Evolutionary conservation across 2,113 vertebrate species (phyloP).

Genomic region (Mus pahari): DNA sequence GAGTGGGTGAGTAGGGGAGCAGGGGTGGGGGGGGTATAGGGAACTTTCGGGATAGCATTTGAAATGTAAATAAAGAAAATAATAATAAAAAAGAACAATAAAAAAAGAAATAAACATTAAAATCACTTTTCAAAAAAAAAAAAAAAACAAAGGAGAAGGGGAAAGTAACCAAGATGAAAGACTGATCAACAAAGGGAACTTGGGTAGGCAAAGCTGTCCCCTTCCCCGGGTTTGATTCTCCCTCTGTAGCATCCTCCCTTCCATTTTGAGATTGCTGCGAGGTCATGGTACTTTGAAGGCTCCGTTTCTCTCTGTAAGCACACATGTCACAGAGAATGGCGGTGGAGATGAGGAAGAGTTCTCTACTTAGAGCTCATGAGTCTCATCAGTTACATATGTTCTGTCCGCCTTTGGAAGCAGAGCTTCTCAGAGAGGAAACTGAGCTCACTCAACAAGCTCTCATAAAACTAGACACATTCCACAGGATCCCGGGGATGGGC

Average conservation of each 20-base stretch:
- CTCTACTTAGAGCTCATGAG: background rate
- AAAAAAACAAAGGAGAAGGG: background rate
- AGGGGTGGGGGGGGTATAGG: too few relatives aligned
- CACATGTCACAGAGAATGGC: background rate
- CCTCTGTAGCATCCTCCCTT: background rate
- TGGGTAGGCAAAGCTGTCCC: background rate
- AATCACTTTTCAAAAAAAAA: too few relatives aligned
- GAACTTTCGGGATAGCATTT: too few relatives aligned
- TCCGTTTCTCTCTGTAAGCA: background rate
- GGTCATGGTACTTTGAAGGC: background rate
- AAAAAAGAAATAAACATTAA: too few relatives aligned
- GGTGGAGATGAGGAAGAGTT: background rate
- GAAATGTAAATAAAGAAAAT: too few relatives aligned
- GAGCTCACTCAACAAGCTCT: background rate
- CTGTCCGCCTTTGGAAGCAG: background rate
- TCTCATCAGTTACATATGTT: background rate
- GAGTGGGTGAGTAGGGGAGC: too few relatives aligned
- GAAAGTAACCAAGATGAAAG: background rate
- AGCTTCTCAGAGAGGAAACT: slow-evolving; percentile 16
- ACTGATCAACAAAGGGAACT: background rate
- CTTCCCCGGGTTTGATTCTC: background rate
- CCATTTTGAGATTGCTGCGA: background rate
- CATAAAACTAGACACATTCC: background rate
- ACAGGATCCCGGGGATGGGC: background rate
- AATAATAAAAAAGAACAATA: too few relatives aligned